Conservation (phyloP, 2,113 vertebrate species). For the Gallinago jamesoni region DNA sequence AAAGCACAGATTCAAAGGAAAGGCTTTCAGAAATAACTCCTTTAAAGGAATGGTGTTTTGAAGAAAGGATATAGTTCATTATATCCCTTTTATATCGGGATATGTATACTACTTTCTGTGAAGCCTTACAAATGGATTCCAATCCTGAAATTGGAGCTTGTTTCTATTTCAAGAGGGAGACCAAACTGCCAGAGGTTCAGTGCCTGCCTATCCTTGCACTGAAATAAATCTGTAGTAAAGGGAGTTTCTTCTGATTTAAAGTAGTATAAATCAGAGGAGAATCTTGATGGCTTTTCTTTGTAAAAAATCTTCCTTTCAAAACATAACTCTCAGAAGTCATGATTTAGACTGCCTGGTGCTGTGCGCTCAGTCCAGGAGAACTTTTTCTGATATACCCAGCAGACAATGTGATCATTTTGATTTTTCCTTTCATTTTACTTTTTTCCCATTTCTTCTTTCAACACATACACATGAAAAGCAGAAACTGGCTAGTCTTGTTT, state of each 20-base stretch:
- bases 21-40: background rate
- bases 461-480: background rate
- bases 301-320: background rate
- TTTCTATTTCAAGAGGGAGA: background rate
- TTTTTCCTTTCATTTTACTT: background rate
- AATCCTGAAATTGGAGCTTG: background rate
- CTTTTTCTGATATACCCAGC: background rate
- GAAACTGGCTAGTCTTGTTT: background rate
- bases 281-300: background rate
- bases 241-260: background rate
- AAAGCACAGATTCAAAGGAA: slow-evolving; percentile 7
- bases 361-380: background rate
- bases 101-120: background rate
- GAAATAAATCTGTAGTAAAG: background rate
- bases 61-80: background rate
- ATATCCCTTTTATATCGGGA: background rate
- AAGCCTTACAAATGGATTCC: background rate
- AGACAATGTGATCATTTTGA: fast-evolving
- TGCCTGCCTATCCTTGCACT: background rate
- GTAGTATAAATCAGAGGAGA: background rate
- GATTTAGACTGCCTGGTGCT: background rate
- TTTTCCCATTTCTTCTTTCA: background rate
- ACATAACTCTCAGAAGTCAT: background rate
- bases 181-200: background rate
- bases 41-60: background rate